Evolutionary conservation across 1,140 invertebrate species (phyloP).

Genomic region (Prorops nasuta): DNA sequence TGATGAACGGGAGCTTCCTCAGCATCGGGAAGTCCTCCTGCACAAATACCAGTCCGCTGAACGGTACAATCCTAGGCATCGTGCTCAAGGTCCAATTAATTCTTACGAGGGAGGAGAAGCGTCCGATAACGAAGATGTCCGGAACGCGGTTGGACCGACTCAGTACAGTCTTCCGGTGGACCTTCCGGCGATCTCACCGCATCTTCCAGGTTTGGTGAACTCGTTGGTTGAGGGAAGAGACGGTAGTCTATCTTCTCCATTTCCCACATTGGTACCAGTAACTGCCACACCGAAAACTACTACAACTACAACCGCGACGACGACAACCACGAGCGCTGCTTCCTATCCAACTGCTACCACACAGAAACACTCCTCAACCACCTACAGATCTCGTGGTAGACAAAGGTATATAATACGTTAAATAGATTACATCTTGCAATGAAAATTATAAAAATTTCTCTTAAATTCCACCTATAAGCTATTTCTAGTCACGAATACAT

Average conservation of each 20-base stretch:
- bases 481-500: too few relatives aligned
- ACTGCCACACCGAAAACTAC: slow-evolving; percentile 9
- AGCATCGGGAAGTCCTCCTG: neutral
- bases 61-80: too few relatives aligned
- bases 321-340: slow-evolving; percentile 27
- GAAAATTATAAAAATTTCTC: too few relatives aligned
- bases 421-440: too few relatives aligned
- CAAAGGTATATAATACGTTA: slow-evolving; percentile 28
- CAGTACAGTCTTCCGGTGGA: slow-evolving; percentile 50
- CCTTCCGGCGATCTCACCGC: slow-evolving; percentile 57
- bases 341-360: slow-evolving; percentile 35
- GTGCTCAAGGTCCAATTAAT: neutral
- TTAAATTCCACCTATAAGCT: too few relatives aligned
- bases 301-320: slow-evolving; percentile 15
- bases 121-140: slow-evolving; percentile 25
- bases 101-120: neutral
- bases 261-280: too few relatives aligned
- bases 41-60: too few relatives aligned
- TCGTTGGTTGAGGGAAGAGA: slow-evolving; percentile 58
- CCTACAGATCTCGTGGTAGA: slow-evolving; percentile 34
- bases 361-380: slow-evolving; percentile 36
- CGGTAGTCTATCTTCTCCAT: slow-evolving; percentile 6
- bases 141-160: slow-evolving; percentile 30
- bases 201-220: slow-evolving; percentile 62
- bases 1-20: slow-evolving; percentile 14